Conservation (phyloP, 2,888 invertebrate genomes). For the Idaea aversata region DNA sequence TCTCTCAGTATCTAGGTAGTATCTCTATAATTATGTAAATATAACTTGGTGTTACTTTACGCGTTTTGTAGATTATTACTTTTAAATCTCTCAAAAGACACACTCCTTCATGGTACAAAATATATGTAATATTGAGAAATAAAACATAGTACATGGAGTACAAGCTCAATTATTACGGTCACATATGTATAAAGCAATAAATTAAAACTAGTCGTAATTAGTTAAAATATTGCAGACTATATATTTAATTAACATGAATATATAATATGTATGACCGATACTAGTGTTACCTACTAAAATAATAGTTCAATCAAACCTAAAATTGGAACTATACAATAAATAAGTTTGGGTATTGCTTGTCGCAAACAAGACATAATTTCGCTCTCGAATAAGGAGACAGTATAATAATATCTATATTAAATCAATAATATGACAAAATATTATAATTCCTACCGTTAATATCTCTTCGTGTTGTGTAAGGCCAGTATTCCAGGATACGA, state of each 20-base stretch:
- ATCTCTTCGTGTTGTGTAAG: slow-evolving; percentile 28
- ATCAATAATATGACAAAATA: slow-evolving; percentile 55
- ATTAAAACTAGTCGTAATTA: slow-evolving; percentile 53
- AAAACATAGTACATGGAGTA: slow-evolving; percentile 31
- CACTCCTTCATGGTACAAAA: slow-evolving; percentile 30
- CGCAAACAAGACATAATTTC: slow-evolving; percentile 55
- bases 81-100: slow-evolving; percentile 25
- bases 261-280: slow-evolving; percentile 42
- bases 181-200: slow-evolving; percentile 45
- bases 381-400: slow-evolving; percentile 55
- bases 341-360: slow-evolving; percentile 38
- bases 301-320: slow-evolving; percentile 46
- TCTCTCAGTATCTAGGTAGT: slow-evolving; percentile 46
- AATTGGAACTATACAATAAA: slow-evolving; percentile 40
- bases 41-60: slow-evolving; percentile 19
- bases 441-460: slow-evolving; percentile 47
- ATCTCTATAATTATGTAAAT: slow-evolving; percentile 35
- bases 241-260: slow-evolving; percentile 50
- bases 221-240: slow-evolving; percentile 60
- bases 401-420: slow-evolving; percentile 50
- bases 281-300: slow-evolving; percentile 44
- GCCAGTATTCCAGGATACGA: neutral
- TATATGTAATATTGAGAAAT: slow-evolving; percentile 30
- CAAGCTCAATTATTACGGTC: slow-evolving; percentile 34
- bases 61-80: slow-evolving; percentile 17